A percentile compares a stretch with the other conserved stretches of the same genome.
Conservation (phyloP, 2,888 invertebrate genomes). For the Physocephala rufipes region DNA sequence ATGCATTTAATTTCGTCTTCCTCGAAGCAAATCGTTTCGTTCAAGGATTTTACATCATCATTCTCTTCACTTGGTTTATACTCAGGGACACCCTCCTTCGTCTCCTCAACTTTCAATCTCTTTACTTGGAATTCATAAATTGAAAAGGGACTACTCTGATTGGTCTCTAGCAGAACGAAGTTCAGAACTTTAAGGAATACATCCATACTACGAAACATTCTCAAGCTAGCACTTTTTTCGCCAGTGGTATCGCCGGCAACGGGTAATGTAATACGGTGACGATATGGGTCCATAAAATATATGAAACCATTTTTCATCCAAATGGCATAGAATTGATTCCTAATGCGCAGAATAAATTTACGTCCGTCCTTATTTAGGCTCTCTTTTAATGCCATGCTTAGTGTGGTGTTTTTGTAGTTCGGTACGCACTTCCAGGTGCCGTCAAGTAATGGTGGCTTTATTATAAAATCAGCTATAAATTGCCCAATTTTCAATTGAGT, state of each 20-base stretch:
- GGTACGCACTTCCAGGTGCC: conserved; percentile 61
- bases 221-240: conserved; percentile 53
- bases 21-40: conserved; percentile 56
- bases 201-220: conserved; percentile 58
- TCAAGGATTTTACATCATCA: conserved; percentile 51
- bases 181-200: conserved; percentile 57
- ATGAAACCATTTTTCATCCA: conserved; percentile 58
- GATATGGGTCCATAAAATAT: conserved; percentile 62
- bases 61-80: conserved; percentile 39
- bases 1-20: conserved; percentile 55
- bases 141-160: conserved; percentile 54
- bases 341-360: conserved; percentile 59
- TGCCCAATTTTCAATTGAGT: conserved; percentile 57
- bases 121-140: conserved; percentile 52
- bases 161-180: conserved; percentile 57
- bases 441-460: conserved; percentile 48
- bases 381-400: conserved; percentile 50
- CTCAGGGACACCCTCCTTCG: conserved; percentile 37
- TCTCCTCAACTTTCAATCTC: conserved; percentile 36
- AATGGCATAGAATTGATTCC: conserved; percentile 59
- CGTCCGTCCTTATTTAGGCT: conserved; percentile 49
- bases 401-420: conserved; percentile 53
- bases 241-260: neutral
- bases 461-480: conserved; percentile 51
- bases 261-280: conserved; percentile 51